Base-by-base conservation (phyloP, 2,888 invertebrate genomes). In the Malthinus flaveolus region DNA sequence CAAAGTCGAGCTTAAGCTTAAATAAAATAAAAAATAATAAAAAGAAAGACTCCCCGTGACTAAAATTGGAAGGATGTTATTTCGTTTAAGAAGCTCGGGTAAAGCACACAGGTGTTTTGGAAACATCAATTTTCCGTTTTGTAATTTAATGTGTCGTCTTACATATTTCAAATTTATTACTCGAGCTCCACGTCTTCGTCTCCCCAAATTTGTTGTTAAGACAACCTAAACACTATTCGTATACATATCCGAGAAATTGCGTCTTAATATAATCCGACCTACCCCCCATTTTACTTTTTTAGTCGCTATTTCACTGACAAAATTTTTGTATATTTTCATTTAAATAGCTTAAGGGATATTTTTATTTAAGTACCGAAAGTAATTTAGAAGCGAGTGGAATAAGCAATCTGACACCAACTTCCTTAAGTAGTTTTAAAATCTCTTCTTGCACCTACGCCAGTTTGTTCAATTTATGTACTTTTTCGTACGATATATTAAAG, bases 121-220 rank as follows among this genome's bases (percentile, higher is more conserved):
- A 64, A 59, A 65, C 70, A 71, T 72, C 71, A 72, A 72, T 72
- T 72, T 70, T 62, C 58, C 49, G 53, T 56, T 66, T 62, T 55
- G 68, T 71, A 71, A 72, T 72, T 72, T 72, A 72, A 71, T 70
- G 70, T 68, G 68, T 67, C 70, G 71, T 68, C 71, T 71, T 71
- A 71, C 71, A 71, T 71, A 72, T 72, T 71, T 70, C 67, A 71
- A 70, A 72, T 72, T 72, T 72, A 72, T 71, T 63, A 53, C 56
- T 39, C 39, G 48, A 51, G 55, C 51, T 60, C 56, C 23, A 23
- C 23, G 5, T 23, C 23, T 23, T 56, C 54, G 61, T 61, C 56
- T 49, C 49, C 49, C 42, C 49, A 48, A 59, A 59, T 59, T 59
- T 59, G 58, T 55, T 55, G 54, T 55, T 54, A 59, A 59, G 59